Base-by-base conservation (phyloP, 1,140 invertebrate genomes). In the Listronotus oregonensis region DNA sequence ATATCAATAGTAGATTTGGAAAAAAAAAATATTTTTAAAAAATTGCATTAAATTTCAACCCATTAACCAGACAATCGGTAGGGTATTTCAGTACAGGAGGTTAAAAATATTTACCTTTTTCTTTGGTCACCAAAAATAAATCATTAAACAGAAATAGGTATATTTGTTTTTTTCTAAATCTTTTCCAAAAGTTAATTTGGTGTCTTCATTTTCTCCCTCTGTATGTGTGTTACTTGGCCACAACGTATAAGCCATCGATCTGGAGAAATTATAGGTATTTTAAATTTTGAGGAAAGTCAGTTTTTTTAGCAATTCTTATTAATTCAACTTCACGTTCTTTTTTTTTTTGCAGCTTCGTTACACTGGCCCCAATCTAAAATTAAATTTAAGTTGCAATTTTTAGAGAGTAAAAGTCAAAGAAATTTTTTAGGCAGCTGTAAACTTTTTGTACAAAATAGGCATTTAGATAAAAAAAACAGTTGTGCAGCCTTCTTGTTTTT, bases 71-170 rank as follows among this genome's bases (percentile, higher is more conserved):
- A n/a, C n/a, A n/a, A n/a, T n/a, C n/a, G n/a, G n/a, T n/a, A n/a
- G n/a, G n/a, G n/a, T n/a, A n/a, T n/a, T n/a, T n/a, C n/a, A n/a
- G n/a, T n/a, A n/a, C n/a, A n/a, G n/a, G n/a, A n/a, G n/a, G n/a
- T n/a, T n/a, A n/a, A 58, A 21, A 17, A 40, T 40, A 1, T 75
- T 80, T 71, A 90, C 88, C 84, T 76, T 90, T 91, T 71, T 90
- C 89, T 84, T 96, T 97, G 44, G 94, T 89, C 67, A 98, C 85
- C 68, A 98, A 82, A 64, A 98, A 85, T 46, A 97, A 82, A 82
- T 98, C 96, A 64, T 90, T 96, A 78, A 98, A 95, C 9, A 98
- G 84, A 77, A 96, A 95, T 32, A 97, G 81, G 73, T 92, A 86
- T 3, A 96, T 77, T 11, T 85, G 85, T 21, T 85, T 82, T 77